These are phyloP conservation scores for Tipula lateralis DNA, from an alignment of 2,888 invertebrate genomes.

Conservation along the genomic window DNA sequence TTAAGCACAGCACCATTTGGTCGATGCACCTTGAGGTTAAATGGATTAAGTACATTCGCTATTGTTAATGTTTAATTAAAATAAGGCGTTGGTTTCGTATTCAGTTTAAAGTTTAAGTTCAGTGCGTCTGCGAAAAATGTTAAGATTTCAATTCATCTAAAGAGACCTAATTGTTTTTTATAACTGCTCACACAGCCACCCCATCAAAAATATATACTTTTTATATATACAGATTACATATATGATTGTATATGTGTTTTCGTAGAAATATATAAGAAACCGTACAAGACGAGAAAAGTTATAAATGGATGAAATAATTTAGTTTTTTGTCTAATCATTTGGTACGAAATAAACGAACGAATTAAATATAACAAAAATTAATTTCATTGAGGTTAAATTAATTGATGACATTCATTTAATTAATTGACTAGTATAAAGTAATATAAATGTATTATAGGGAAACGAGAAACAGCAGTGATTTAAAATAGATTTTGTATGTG, in stretches of 20 bases:
- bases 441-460: neutral
- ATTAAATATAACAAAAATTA: neutral
- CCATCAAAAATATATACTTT: neutral
- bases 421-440: neutral
- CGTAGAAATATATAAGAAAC: neutral
- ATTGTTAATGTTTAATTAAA: too few species aligned
- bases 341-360: neutral
- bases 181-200: too few species aligned
- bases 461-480: neutral
- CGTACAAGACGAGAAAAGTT: neutral
- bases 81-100: too few species aligned
- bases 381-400: neutral
- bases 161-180: too few species aligned
- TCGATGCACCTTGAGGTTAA: too few species aligned
- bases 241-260: neutral
- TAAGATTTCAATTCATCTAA: too few species aligned
- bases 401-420: slow-evolving; percentile 2
- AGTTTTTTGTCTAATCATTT: neutral
- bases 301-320: neutral
- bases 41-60: too few species aligned
- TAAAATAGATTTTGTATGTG: neutral
- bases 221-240: neutral
- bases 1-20: too few species aligned
- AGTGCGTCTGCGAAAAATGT: too few species aligned
- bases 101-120: too few species aligned